A percentile compares a stretch with the other conserved stretches of the same genome.
phyloP scores from a whole-genome alignment of 2,888 invertebrate species.

The Hyles lineata region DNA sequence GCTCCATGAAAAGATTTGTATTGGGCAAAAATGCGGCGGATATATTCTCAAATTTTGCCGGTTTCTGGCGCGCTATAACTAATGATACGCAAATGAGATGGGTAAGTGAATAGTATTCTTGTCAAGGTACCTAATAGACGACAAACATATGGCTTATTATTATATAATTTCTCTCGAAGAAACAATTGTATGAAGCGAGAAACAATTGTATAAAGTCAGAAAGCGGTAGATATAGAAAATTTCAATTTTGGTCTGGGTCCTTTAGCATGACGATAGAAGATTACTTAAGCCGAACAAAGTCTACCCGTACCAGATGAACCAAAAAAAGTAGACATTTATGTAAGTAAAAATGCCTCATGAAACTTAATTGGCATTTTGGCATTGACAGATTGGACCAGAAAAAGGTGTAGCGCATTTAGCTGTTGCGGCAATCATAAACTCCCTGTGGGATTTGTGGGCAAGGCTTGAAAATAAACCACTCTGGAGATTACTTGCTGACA shows the following conservation, averaged over 20 bases:
- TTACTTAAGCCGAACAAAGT: too few relatives aligned
- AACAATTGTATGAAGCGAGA: too few relatives aligned
- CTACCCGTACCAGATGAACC: too few relatives aligned
- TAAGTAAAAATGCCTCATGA: too few relatives aligned
- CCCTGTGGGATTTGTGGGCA: constrained; percentile 97
- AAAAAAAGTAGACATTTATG: too few relatives aligned
- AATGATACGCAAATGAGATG: constrained; percentile 96
- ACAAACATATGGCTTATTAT: too few relatives aligned
- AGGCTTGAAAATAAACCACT: constrained; percentile 92
- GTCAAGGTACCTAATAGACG: background rate
- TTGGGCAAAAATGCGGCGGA: constrained; percentile 88
- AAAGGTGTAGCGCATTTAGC: constrained; percentile 96
- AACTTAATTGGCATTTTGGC: too few relatives aligned
- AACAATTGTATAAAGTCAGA: too few relatives aligned
- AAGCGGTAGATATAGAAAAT: too few relatives aligned
- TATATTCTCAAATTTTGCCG: constrained; percentile 91
- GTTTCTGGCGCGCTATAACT: constrained; percentile 92
- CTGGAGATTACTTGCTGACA: constrained; percentile 93
- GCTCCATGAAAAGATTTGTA: constrained; percentile 88
- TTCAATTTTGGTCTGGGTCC: too few relatives aligned
- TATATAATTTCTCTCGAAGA: too few relatives aligned
- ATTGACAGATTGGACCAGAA: constrained; percentile 93
- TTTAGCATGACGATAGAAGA: too few relatives aligned
- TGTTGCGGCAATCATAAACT: constrained; percentile 94
- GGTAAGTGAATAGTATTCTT: constrained; percentile 83